phyloP scores from a whole-genome alignment of 2,113 vertebrate species.

The Antechinus stuartii region DNA sequence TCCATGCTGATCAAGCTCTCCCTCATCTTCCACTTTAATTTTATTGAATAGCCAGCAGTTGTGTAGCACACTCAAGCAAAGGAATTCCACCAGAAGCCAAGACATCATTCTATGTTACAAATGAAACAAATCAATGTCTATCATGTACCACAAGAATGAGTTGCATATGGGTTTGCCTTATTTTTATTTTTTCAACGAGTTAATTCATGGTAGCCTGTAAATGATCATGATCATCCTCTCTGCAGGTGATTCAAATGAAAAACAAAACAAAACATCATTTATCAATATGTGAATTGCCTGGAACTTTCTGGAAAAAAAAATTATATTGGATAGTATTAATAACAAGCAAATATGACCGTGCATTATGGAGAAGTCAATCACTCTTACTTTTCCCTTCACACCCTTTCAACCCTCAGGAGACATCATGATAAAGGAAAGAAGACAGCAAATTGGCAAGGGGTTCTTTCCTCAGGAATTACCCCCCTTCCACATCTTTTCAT shows the following conservation, averaged over 20 bases:
- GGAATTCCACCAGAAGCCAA: conserved; percentile 35
- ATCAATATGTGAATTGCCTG: background rate
- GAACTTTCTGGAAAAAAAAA: conserved; percentile 43
- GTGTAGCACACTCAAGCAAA: conserved; percentile 29
- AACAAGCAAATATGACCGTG: conserved; percentile 35
- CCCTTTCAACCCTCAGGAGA: background rate
- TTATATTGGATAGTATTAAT: background rate
- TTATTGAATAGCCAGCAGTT: conserved; percentile 30
- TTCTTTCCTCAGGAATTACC: accelerated
- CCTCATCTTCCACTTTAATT: background rate
- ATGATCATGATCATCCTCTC: background rate
- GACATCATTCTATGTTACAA: conserved; percentile 39
- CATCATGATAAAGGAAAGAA: background rate
- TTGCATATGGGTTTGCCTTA: conserved; percentile 57
- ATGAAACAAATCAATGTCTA: conserved; percentile 30
- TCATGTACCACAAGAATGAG: conserved; percentile 33
- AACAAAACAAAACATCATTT: background rate
- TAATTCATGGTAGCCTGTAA: background rate
- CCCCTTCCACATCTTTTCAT: background rate
- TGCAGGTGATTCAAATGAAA: background rate
- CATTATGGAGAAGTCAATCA: background rate
- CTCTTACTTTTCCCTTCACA: background rate
- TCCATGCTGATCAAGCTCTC: conserved; percentile 55
- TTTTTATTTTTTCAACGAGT: conserved; percentile 26
- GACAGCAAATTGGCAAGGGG: background rate